phyloP scores from a whole-genome alignment of 1,140 invertebrate genomes.

The Hyposmocoma kahamanoa region DNA sequence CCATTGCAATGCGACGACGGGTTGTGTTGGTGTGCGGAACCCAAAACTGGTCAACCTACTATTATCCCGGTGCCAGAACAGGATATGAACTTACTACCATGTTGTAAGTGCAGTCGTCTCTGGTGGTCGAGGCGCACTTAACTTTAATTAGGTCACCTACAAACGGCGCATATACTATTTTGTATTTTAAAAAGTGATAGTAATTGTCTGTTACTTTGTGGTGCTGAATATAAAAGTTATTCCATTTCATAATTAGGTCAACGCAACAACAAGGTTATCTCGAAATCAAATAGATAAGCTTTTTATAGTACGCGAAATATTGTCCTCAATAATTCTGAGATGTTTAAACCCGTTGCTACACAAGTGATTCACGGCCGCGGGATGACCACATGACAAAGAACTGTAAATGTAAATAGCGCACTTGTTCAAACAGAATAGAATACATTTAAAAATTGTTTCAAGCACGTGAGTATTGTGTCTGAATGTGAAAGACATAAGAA shows the following conservation, averaged over 20 bases:
- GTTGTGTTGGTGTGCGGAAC: conserved; percentile 77
- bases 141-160: no score
- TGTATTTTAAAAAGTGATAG: no score
- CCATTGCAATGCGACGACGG: conserved; percentile 76
- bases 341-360: no score
- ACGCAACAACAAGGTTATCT: no score
- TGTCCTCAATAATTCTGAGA: no score
- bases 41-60: conserved; percentile 69
- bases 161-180: no score
- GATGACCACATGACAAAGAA: conserved; percentile 14
- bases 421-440: conserved; percentile 26
- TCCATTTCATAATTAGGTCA: no score
- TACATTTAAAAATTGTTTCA: neutral
- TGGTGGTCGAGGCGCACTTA: no score
- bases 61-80: conserved; percentile 65
- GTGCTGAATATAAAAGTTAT: neutral
- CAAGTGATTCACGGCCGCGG: conserved; percentile 12
- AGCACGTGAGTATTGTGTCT: conserved; percentile 8
- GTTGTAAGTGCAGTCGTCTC: conserved; percentile 77
- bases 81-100: conserved; percentile 71
- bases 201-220: neutral
- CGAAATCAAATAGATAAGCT: no score
- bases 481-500: no score
- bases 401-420: conserved; percentile 13
- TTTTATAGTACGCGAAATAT: no score